A percentile compares a stretch with the other conserved stretches of the same genome.
These are phyloP conservation scores for Acronicta aceris DNA, from an alignment of 2,888 invertebrate species.

Conservation along the genomic window DNA sequence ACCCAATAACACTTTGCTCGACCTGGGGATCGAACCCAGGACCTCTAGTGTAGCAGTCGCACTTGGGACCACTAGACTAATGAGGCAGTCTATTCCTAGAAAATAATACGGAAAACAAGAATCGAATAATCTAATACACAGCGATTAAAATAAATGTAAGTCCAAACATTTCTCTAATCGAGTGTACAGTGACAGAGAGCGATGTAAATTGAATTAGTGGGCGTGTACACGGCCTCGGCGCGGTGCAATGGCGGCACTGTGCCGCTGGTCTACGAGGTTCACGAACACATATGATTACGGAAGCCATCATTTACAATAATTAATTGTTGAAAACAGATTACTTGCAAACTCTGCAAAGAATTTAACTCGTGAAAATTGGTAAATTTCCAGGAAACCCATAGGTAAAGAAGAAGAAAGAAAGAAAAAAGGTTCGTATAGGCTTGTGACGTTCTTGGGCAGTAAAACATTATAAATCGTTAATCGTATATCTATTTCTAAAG, in stretches of 20 bases:
- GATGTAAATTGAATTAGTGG: constrained; percentile 86
- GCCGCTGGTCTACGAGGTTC: constrained; percentile 14
- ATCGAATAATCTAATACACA: too few relatives aligned
- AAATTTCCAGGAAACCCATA: neutral
- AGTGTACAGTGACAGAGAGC: constrained; percentile 64
- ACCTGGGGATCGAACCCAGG: too few relatives aligned
- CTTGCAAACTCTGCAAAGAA: neutral
- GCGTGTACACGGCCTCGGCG: constrained; percentile 66
- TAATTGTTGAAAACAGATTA: constrained; percentile 26
- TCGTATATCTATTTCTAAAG: too few relatives aligned
- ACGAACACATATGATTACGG: constrained; percentile 16
- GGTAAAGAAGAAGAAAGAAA: too few relatives aligned
- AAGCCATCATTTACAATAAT: constrained; percentile 37
- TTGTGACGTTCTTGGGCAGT: too few relatives aligned
- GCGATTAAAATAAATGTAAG: constrained; percentile 7
- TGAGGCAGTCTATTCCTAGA: too few relatives aligned
- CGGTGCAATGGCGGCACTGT: constrained; percentile 9
- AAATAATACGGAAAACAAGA: too few relatives aligned
- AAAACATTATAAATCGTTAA: too few relatives aligned
- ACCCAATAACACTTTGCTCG: too few relatives aligned
- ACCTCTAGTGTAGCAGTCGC: too few relatives aligned
- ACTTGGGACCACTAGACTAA: too few relatives aligned
- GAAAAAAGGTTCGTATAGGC: too few relatives aligned
- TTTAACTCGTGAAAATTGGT: neutral
- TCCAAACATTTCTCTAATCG: constrained; percentile 41